These are phyloP conservation scores for Glomeris maerens DNA, from an alignment of 1,140 invertebrate genomes.

Conservation along the genomic window DNA sequence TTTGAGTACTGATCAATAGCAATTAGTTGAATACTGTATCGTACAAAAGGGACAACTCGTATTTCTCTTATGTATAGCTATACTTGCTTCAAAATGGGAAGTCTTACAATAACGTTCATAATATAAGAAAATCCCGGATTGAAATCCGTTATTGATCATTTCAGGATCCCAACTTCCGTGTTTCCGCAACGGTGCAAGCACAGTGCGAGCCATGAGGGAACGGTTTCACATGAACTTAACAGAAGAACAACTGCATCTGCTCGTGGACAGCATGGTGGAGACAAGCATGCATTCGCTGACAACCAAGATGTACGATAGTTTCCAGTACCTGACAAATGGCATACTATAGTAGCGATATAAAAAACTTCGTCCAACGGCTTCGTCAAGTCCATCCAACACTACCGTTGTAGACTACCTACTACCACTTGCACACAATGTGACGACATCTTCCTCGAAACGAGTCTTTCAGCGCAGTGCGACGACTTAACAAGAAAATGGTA, in stretches of 20 bases:
- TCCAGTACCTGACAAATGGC: conserved; percentile 98
- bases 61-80: no score
- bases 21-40: no score
- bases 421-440: not conserved
- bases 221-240: conserved; percentile 89
- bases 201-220: conserved; percentile 71
- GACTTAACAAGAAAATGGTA: not conserved
- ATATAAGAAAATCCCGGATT: no score
- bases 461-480: not conserved
- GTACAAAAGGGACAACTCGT: no score
- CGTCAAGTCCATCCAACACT: not conserved
- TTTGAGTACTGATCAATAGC: no score
- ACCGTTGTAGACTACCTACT: not conserved
- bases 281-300: conserved; percentile 89
- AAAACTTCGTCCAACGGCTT: not conserved
- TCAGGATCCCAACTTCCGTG: conserved; percentile 89
- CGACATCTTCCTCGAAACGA: not conserved
- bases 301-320: conserved; percentile 95
- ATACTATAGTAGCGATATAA: conserved; percentile 47
- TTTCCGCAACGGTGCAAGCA: conserved; percentile 71
- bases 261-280: conserved; percentile 85
- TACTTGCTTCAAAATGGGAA: no score
- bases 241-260: conserved; percentile 82
- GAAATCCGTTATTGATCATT: no score
- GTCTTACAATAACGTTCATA: no score